Percentiles rank a stretch among this genome's conserved stretches.
These are phyloP conservation scores for Anthoptus insignis DNA, from an alignment of 2,888 invertebrate species.

Conservation along the genomic window DNA sequence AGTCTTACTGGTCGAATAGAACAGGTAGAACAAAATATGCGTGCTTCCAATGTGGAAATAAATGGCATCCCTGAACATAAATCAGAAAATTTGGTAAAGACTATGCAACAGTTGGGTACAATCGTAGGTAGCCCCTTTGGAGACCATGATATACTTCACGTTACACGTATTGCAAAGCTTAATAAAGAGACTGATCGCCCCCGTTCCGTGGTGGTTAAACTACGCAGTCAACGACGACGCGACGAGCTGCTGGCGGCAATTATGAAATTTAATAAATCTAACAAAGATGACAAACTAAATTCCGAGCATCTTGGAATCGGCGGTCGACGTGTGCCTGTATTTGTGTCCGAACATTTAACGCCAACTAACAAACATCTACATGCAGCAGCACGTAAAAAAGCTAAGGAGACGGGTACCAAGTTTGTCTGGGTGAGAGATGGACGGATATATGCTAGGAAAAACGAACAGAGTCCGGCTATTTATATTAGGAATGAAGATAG, in stretches of 20 bases:
- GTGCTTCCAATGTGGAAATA: slow-evolving; percentile 47
- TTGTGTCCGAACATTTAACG: slow-evolving; percentile 14
- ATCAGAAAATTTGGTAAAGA: slow-evolving; percentile 39
- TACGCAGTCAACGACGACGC: slow-evolving; percentile 42
- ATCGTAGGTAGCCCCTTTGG: slow-evolving; percentile 32
- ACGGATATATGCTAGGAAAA: slow-evolving; percentile 41
- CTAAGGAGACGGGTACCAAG: slow-evolving; percentile 1
- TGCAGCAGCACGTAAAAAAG: slow-evolving; percentile 13
- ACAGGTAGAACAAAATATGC: slow-evolving; percentile 45
- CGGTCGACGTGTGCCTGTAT: slow-evolving; percentile 7
- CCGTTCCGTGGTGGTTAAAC: slow-evolving; percentile 43
- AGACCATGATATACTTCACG: slow-evolving; percentile 37
- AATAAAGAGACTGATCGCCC: slow-evolving; percentile 37
- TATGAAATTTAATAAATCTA: slow-evolving; percentile 33
- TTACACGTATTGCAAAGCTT: slow-evolving; percentile 30
- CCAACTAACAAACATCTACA: slow-evolving; percentile 9
- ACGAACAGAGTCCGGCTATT: slow-evolving; percentile 32
- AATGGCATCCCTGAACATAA: slow-evolving; percentile 48
- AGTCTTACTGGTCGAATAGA: slow-evolving; percentile 36
- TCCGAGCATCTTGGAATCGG: slow-evolving; percentile 41
- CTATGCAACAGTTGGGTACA: slow-evolving; percentile 32
- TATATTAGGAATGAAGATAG: slow-evolving; percentile 29
- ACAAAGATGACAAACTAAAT: slow-evolving; percentile 20
- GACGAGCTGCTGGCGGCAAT: slow-evolving; percentile 45
- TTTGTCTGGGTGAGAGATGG: slow-evolving; percentile 50